These are phyloP conservation scores for Perizoma affinitatum DNA, from an alignment of 2,888 invertebrate species.

Conservation along the genomic window DNA sequence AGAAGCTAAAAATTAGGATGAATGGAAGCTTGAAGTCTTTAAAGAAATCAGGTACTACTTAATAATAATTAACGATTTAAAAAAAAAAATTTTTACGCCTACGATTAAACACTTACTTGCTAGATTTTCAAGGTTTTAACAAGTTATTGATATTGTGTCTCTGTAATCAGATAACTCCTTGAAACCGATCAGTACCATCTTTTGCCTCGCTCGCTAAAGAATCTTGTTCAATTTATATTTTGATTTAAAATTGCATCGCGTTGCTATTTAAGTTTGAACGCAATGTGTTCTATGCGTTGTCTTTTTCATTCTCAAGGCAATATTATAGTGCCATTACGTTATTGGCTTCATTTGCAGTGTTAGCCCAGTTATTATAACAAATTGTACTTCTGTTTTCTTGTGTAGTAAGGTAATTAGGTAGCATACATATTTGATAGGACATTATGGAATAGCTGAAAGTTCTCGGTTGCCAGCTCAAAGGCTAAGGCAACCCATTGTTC, in stretches of 20 bases:
- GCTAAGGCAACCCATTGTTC: conserved; percentile 44
- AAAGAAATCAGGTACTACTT: conserved; percentile 33
- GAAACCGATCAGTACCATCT: conserved; percentile 61
- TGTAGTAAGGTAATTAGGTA: conserved; percentile 12
- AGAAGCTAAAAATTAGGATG: conserved; percentile 36
- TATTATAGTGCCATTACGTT: conserved; percentile 46
- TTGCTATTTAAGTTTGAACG: conserved; percentile 8
- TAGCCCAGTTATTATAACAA: conserved; percentile 32
- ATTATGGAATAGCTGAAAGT: conserved; percentile 22
- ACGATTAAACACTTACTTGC: conserved; percentile 54
- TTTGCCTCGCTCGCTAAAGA: conserved; percentile 48
- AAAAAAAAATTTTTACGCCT: conserved; percentile 48
- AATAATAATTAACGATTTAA: conserved; percentile 45
- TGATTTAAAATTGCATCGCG: conserved; percentile 15
- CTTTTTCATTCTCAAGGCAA: conserved; percentile 45
- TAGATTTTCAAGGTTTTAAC: conserved; percentile 58
- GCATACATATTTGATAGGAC: conserved; percentile 12
- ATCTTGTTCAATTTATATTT: conserved; percentile 21
- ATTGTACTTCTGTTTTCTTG: conserved; percentile 22
- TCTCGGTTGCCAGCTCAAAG: conserved; percentile 23
- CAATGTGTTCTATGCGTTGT: conserved; percentile 10
- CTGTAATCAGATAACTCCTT: conserved; percentile 58
- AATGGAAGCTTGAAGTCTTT: conserved; percentile 44
- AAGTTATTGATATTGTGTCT: conserved; percentile 40
- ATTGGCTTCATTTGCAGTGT: conserved; percentile 30